Base-by-base conservation (phyloP, 2,113 vertebrate species). In the Octodon degus region DNA sequence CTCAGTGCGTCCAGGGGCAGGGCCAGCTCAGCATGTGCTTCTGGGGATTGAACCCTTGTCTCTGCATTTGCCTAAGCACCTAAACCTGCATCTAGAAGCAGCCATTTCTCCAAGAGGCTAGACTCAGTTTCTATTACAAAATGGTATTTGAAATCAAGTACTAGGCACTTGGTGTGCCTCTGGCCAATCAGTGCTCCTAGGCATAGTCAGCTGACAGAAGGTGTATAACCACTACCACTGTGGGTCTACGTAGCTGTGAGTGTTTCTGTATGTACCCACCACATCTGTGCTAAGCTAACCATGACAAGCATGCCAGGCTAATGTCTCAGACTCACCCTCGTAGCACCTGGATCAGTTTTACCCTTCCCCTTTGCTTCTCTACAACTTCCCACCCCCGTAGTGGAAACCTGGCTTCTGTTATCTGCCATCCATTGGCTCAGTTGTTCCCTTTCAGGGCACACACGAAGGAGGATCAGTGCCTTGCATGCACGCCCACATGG, bases 41-140 rank as follows among this genome's bases (percentile, higher is more conserved):
- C 16, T 19, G 16, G 17, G 55, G 14, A 19, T 58, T 16, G 55
- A 58, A 58, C 55, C 55, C 55, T 58, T 2, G 16, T 58, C 55
- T 5, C 55, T 58, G 16, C 55, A 19, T 16, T 58, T 58, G 16
- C 16, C 55, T 58, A 58, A 58, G 16, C 17, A 58, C 55, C 55
- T 58, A 58, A 63, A 89, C 47, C 12, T 55, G 62, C 25, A 6
- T 68, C 32, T 80, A 79, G 43, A 91, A 34, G 30, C 60, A 95
- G 50, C 34, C 62, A 95, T 79, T 95, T 93, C 40, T 79, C 85
- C 30, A 81, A 84, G 5, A 86, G 25, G 14, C 55, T 83, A 55
- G 60, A 62, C 68, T 84, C 53, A 62, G 84, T 91, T 82, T 40
- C 86, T 37, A 47, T 76, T 63, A 84, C 37, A 50, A 96, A 63